phyloP scores from a whole-genome alignment of 2,888 invertebrate species.

The Cerceris rybyensis region DNA sequence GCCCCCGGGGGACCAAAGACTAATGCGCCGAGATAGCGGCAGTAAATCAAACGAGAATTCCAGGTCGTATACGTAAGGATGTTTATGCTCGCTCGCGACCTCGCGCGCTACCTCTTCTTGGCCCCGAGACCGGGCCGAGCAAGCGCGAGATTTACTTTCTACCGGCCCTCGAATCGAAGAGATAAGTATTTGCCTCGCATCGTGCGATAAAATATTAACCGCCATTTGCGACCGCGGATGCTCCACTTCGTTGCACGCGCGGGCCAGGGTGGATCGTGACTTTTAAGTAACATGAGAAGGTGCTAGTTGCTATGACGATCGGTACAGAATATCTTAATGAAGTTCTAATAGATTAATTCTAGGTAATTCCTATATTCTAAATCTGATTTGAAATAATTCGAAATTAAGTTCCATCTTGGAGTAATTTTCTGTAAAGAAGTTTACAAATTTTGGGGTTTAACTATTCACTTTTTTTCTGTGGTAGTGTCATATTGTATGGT shows the following conservation, averaged over 20 bases:
- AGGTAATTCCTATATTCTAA: too few species aligned
- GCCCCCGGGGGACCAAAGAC: slow-evolving; percentile 72
- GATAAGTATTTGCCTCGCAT: slow-evolving; percentile 52
- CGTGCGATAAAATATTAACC: slow-evolving; percentile 65
- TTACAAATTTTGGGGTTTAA: too few species aligned
- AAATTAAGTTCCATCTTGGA: too few species aligned
- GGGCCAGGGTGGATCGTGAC: neutral
- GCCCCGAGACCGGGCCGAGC: slow-evolving; percentile 23
- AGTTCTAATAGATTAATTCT: too few species aligned
- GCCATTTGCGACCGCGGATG: slow-evolving; percentile 39
- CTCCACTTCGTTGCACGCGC: slow-evolving; percentile 47
- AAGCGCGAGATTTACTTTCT: slow-evolving; percentile 68
- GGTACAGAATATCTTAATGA: too few species aligned
- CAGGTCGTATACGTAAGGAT: slow-evolving; percentile 69
- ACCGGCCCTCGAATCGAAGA: slow-evolving; percentile 59
- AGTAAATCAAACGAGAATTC: slow-evolving; percentile 76
- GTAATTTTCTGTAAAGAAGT: too few species aligned
- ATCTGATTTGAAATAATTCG: too few species aligned
- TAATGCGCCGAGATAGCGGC: slow-evolving; percentile 77
- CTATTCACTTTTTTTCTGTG: too few species aligned
- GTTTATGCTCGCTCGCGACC: slow-evolving; percentile 66
- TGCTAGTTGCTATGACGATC: too few species aligned
- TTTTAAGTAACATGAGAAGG: too few species aligned
- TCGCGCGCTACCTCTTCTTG: slow-evolving; percentile 40
- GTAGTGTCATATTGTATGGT: too few species aligned